Evolutionary conservation across 2,113 vertebrate genomes (phyloP).

Genomic region (Microtus oregoni): DNA sequence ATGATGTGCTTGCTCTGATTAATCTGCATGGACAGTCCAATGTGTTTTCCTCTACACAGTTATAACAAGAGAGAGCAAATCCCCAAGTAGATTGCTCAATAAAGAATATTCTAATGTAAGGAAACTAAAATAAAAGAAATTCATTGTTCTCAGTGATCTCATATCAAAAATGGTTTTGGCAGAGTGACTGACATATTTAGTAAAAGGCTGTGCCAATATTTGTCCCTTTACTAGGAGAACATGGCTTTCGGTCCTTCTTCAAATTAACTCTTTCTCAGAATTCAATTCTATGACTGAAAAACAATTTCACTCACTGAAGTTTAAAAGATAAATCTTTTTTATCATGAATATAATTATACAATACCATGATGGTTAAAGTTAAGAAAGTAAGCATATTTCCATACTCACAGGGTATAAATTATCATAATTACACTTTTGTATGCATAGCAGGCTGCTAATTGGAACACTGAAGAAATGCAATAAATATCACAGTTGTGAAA

Average conservation of each 20-base stretch:
- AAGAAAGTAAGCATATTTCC: constrained; percentile 2
- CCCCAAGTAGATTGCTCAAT: neutral
- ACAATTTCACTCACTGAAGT: neutral
- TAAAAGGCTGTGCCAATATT: neutral
- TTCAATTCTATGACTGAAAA: constrained; percentile 50
- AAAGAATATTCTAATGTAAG: constrained; percentile 1
- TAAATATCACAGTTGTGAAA: neutral
- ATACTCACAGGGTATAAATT: neutral
- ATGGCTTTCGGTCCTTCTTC: neutral
- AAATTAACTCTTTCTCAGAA: constrained; percentile 10
- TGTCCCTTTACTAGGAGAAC: neutral
- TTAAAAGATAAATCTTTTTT: constrained; percentile 20
- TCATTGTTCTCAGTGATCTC: constrained; percentile 1
- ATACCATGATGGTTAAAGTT: neutral
- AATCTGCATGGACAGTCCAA: neutral
- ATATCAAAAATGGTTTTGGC: neutral
- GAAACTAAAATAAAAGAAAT: neutral
- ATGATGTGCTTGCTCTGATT: neutral
- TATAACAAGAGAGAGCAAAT: constrained; percentile 7
- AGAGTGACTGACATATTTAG: neutral
- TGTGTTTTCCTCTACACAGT: neutral
- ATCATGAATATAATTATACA: constrained; percentile 10
- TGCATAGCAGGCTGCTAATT: neutral
- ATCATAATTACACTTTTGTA: constrained; percentile 9
- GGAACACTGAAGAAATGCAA: neutral